Evolutionary conservation across 2,113 vertebrate genomes (phyloP).

Genomic region (Pterocles orientalis): DNA sequence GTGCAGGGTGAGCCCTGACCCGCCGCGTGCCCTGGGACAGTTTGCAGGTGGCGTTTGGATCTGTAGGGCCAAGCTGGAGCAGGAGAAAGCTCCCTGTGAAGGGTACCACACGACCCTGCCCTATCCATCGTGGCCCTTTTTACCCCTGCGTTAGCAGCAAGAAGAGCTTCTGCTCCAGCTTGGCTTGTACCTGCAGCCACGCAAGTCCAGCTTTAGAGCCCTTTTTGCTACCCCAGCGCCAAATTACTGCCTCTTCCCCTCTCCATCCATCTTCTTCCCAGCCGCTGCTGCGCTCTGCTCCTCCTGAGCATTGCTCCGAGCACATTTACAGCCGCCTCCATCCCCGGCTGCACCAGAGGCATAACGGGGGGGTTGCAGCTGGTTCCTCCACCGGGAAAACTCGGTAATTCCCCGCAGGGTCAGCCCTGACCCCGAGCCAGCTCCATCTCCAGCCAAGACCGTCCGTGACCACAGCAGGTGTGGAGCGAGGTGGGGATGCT

Average conservation of each 20-base stretch:
- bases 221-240: neutral
- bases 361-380: neutral
- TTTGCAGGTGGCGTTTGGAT: neutral
- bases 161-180: neutral
- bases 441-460: neutral
- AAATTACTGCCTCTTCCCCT: neutral
- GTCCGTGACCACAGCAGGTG: rapidly evolving
- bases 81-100: neutral
- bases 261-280: no score
- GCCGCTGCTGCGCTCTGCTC: neutral
- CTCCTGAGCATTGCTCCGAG: neutral
- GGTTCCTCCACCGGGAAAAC: neutral
- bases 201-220: neutral
- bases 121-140: rapidly evolving
- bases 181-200: neutral
- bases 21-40: rapidly evolving
- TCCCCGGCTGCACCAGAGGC: neutral
- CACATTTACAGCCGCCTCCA: neutral
- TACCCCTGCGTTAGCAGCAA: neutral
- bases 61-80: neutral
- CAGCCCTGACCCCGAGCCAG: neutral
- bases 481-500: neutral
- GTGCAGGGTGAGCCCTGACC: rapidly evolving
- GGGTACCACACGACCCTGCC: neutral
- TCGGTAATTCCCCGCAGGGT: neutral